Evolutionary conservation across 2,113 vertebrate genomes (phyloP).

Genomic region (Orycteropus afer): DNA sequence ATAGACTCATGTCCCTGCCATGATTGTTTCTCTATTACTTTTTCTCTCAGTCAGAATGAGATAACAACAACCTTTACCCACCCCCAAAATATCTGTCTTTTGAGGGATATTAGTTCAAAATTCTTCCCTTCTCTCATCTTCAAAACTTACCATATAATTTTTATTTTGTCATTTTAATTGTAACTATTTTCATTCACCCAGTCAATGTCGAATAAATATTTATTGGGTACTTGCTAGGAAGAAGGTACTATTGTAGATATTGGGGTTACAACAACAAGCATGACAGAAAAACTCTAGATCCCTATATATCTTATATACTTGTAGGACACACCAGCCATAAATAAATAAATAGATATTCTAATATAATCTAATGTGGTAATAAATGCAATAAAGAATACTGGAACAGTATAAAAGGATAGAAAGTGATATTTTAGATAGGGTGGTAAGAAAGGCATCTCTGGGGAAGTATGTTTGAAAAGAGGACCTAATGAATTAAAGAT

Average conservation of each 20-base stretch:
- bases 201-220: constrained; percentile 15
- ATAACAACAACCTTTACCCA: neutral
- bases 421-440: neutral
- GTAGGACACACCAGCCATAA: neutral
- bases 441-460: neutral
- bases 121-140: neutral
- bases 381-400: neutral
- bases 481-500: neutral
- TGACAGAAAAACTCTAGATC: neutral
- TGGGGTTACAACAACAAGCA: neutral
- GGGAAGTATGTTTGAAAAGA: neutral
- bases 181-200: neutral
- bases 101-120: neutral
- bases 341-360: neutral
- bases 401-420: neutral
- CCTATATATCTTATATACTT: neutral
- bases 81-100: neutral
- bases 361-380: neutral
- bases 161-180: constrained; percentile 6
- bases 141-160: neutral
- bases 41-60: neutral
- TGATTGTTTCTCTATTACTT: neutral
- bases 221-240: neutral
- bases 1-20: neutral
- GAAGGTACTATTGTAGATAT: neutral